These are phyloP conservation scores for Notamacropus eugenii DNA, from an alignment of 2,797 vertebrate species.

Conservation along the genomic window DNA sequence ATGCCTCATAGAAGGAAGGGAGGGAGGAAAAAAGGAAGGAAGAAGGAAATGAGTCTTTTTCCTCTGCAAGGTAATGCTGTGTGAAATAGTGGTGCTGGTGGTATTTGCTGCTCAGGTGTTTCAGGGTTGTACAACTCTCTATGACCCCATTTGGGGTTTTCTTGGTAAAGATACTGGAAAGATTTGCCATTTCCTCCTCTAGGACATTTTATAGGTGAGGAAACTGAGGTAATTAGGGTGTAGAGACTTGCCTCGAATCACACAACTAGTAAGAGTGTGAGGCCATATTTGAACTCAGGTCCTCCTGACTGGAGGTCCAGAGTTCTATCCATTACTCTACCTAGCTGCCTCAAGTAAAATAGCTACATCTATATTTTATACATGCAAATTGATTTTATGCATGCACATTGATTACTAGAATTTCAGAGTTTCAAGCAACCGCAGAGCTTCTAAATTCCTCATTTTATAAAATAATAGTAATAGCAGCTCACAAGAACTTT, in stretches of 20 bases:
- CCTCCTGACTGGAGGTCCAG: neutral
- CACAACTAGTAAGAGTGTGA: neutral
- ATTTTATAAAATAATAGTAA: neutral
- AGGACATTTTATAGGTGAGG: neutral
- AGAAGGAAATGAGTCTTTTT: neutral
- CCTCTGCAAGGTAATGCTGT: neutral
- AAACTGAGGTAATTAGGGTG: neutral
- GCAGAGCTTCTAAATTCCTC: neutral
- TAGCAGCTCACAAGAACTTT: neutral
- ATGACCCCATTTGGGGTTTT: neutral
- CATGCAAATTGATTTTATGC: too few species aligned
- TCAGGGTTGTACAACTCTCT: neutral
- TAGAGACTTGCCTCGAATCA: neutral
- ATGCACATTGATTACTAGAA: neutral
- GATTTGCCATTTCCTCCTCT: neutral
- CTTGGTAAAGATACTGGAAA: neutral
- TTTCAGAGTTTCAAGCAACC: neutral
- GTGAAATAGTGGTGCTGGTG: neutral
- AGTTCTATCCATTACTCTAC: neutral
- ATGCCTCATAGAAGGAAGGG: neutral
- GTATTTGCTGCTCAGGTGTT: neutral
- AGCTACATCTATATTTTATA: neutral
- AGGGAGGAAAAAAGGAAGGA: neutral
- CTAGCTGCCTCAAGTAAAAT: neutral
- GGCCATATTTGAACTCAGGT: neutral